phyloP scores from a whole-genome alignment of 1,140 invertebrate genomes.

The Nymphalis io region DNA sequence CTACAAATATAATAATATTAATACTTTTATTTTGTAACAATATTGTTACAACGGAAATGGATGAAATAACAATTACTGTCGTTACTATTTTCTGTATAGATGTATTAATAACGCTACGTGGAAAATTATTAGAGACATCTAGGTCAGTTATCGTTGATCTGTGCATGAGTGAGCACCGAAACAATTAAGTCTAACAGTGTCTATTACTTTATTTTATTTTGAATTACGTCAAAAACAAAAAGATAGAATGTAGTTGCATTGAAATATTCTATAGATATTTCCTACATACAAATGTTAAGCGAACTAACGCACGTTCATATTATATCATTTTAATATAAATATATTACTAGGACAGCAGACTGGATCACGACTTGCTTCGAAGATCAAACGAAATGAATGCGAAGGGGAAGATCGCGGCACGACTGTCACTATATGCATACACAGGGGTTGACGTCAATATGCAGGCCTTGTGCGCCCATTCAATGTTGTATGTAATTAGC shows the following conservation, averaged over 20 bases:
- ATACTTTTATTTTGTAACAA: too few relatives aligned
- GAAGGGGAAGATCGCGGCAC: conserved; percentile 57
- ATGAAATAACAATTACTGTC: too few relatives aligned
- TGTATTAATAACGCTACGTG: too few relatives aligned
- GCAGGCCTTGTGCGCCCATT: conserved; percentile 43
- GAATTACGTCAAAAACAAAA: too few relatives aligned
- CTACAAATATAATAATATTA: too few relatives aligned
- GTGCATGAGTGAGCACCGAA: too few relatives aligned
- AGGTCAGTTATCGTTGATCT: too few relatives aligned
- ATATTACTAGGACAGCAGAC: conserved; percentile 28
- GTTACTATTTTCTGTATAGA: too few relatives aligned
- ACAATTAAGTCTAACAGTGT: too few relatives aligned
- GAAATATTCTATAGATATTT: neutral
- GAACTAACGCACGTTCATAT: conserved; percentile 1
- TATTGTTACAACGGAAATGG: too few relatives aligned
- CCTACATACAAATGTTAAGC: neutral
- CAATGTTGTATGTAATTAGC: conserved; percentile 72
- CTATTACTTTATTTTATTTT: too few relatives aligned
- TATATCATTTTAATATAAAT: conserved; percentile 29
- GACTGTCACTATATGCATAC: conserved; percentile 54
- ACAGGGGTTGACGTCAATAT: conserved; percentile 45
- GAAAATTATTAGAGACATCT: too few relatives aligned
- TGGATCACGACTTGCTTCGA: conserved; percentile 42
- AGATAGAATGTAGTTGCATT: neutral
- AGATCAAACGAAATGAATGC: conserved; percentile 73